phyloP scores from a whole-genome alignment of 2,888 invertebrate species.

The Aquatica leii region DNA sequence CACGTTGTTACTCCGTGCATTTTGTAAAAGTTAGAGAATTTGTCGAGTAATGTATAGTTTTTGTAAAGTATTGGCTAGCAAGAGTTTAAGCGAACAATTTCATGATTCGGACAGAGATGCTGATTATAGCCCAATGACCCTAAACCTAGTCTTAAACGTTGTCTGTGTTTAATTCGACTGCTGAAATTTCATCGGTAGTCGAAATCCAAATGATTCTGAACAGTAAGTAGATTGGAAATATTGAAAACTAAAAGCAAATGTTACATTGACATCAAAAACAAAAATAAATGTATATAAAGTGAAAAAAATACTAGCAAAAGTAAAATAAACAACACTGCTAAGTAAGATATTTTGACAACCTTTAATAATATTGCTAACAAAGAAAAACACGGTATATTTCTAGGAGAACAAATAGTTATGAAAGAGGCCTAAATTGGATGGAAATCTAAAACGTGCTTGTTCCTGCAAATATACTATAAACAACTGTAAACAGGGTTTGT shows the following conservation, averaged over 20 bases:
- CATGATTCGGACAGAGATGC: no score
- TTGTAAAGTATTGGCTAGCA: constrained; percentile 18
- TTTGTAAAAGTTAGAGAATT: constrained; percentile 6
- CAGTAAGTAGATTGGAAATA: no score
- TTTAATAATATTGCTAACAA: constrained; percentile 28
- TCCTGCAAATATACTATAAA: constrained; percentile 28
- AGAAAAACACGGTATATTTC: constrained; percentile 20
- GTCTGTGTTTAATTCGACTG: constrained; percentile 28
- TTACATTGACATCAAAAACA: no score
- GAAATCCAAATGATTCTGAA: constrained; percentile 33
- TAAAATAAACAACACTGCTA: constrained; percentile 25
- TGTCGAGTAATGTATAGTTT: constrained; percentile 15
- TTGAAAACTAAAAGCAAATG: no score
- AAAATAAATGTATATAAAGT: no score
- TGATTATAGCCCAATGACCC: no score
- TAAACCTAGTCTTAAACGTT: constrained; percentile 29
- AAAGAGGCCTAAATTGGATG: constrained; percentile 18
- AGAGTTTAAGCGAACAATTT: constrained; percentile 18
- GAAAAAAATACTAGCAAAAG: no score
- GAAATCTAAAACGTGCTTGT: constrained; percentile 4
- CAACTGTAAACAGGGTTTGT: constrained; percentile 16
- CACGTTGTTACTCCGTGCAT: constrained; percentile 14
- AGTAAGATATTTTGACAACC: constrained; percentile 26
- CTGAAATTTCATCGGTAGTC: constrained; percentile 30
- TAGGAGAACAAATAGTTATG: constrained; percentile 18